phyloP scores from a whole-genome alignment of 2,113 vertebrate species.

The Mesoclemmys tuberculata region DNA sequence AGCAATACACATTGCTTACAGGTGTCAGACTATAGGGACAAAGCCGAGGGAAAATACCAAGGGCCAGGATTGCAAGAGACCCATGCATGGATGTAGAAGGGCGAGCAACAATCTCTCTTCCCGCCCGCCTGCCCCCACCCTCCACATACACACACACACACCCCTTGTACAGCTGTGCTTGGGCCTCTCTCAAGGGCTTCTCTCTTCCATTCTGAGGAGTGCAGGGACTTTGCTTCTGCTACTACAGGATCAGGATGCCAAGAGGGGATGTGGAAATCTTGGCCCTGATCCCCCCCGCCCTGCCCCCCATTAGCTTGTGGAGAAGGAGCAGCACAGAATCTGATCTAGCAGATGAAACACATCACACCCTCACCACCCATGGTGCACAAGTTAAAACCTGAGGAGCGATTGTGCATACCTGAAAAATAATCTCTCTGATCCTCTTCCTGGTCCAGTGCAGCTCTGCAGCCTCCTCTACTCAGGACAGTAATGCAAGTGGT shows the following conservation, averaged over 20 bases:
- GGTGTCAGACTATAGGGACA: not conserved
- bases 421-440: not conserved
- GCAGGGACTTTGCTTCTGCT: not conserved
- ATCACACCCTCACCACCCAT: accelerated
- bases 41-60: not conserved
- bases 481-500: not conserved
- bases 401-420: not conserved
- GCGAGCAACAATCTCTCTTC: not conserved
- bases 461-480: not conserved
- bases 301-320: not conserved
- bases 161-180: not conserved
- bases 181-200: not conserved
- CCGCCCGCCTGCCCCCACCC: no score
- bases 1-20: not conserved
- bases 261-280: not conserved
- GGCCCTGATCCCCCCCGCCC: not conserved
- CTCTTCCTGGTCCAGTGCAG: not conserved
- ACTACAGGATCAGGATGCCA: not conserved
- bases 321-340: not conserved
- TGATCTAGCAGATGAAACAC: not conserved
- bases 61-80: not conserved
- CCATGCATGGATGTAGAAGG: not conserved
- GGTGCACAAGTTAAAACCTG: not conserved
- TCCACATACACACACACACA: not conserved
- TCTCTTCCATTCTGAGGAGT: no score